Evolutionary conservation across 2,888 invertebrate species (phyloP), one percentile per base, ranked within the genome.

Genomic region (Pyrochroa serraticornis): DNA sequence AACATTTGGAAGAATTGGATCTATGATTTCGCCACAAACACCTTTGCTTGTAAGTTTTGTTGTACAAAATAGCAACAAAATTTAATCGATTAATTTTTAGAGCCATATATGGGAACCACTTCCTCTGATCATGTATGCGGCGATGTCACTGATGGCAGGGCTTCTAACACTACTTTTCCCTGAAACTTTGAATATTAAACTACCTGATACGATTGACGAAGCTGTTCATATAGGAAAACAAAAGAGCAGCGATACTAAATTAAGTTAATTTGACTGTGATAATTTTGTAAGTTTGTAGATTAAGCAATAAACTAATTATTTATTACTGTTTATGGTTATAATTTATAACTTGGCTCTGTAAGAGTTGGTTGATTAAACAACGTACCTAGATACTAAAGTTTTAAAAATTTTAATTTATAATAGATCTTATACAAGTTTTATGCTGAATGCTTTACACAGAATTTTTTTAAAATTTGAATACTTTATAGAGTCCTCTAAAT

Each of bases 191-290:
- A 87, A 87, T 68, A 83, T 83, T 63, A 84, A 86, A 63, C 77
- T 86, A 0, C 85, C 85, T 0, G 89, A 90, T 77, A 89, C 89
- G 1, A 84, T 90, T 22, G 83, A 84, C 63, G 88, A 89, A 67
- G 89, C 89, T 0, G 87, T 85, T 75, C 81, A 82, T 58, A 79
- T 82, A 38, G 80, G 79, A 42, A 69, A 55, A 12, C 34, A 38
- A 7, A 47, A 47, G 34, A n/a, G 7, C 3, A 33, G 6, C 30
- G 31, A 9, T 34, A n/a, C 41, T 43, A 51, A 51, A 36, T 7
- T 36, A 7, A 22, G 22, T 22, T 47, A 43, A 41, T 34, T 33
- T 14, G 9, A 35, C 51, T 51, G 51, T 51, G 51, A 43, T 35
- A 35, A 22, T 22, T 3, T 22, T 22, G 5, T 22, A 22, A 22